A percentile compares a stretch with the other conserved stretches of the same genome.
phyloP scores from a whole-genome alignment of 37 sponge, comb jelly and placozoan species.

The Beroe ovata region DNA sequence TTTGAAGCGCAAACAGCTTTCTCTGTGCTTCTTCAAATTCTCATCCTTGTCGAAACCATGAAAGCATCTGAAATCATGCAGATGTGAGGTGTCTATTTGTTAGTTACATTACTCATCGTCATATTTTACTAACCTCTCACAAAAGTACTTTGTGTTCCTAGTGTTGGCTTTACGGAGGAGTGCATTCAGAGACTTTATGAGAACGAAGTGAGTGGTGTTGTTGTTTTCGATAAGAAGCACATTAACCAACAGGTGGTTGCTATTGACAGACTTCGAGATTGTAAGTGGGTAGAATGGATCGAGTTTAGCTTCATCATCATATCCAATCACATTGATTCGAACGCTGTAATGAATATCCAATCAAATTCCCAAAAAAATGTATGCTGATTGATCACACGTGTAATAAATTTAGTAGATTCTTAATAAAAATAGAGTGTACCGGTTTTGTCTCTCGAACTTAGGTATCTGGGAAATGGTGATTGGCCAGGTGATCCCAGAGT shows the following conservation, averaged over 20 bases:
- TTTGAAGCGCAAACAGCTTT: conserved; percentile 2
- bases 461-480: conserved; percentile 17
- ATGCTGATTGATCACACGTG: too few relatives aligned
- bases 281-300: conserved; percentile 13
- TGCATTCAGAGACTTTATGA: conserved; percentile 22
- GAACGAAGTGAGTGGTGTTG: conserved; percentile 11
- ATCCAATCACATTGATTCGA: conserved; percentile 28
- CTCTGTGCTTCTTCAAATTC: not conserved
- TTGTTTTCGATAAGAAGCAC: not conserved
- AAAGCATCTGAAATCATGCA: conserved; percentile 34
- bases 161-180: conserved; percentile 24
- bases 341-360: conserved; percentile 26
- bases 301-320: conserved; percentile 21
- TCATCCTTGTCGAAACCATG: conserved; percentile 2
- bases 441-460: conserved; percentile 34
- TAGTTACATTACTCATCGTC: not conserved
- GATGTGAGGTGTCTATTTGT: not conserved
- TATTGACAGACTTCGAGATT: not conserved
- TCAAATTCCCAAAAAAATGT: too few relatives aligned
- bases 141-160: not conserved
- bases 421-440: too few relatives aligned
- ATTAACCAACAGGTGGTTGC: not conserved
- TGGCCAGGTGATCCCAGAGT: conserved; percentile 10
- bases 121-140: conserved; percentile 1
- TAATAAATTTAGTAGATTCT: too few relatives aligned